Base-by-base conservation (phyloP, 2,797 vertebrate species). In the Syngnathus rostellatus region DNA sequence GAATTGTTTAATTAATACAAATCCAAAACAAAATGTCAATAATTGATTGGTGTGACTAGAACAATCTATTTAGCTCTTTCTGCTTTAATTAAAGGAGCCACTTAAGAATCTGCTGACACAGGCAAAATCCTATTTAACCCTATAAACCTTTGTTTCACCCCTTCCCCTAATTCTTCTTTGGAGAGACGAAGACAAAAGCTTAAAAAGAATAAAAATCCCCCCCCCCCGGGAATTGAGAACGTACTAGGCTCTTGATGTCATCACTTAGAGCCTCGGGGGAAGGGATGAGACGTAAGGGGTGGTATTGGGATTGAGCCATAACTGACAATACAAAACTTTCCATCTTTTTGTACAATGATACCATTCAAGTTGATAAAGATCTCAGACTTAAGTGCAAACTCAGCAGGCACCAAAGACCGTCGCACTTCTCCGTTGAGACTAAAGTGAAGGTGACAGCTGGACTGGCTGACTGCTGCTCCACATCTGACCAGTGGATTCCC, bases 401-500 rank as follows among this genome's bases (percentile, higher is more conserved):
- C 78, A 76, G 79, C 71, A 65, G 70, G 76, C 46, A 60, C 60
- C 59, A 23, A 76, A 14, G 39, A 68, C 69, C 45, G 63, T 62
- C 57, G 65, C 65, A 37, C 67, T 77, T 63, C 68, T 75, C 68
- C 60, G 11, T 43, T 62, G 54, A 80, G 74, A 83, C 72, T 59
- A 67, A 79, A 84, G 73, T 64, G 67, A 80, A 73, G 77, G 65
- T 77, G 83, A 85, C 87, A 87, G 77, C 66, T 76, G 67, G 75
- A 77, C 78, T 70, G 72, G 71, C 67, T 77, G 61, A 61, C 72
- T 76, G 65, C 74, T 83, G 11, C 58, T 79, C 79, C 83, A 85
- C 76, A 84, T 85, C 65, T 66, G 68, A 79, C 73, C 77, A 72
- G 75, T 54, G 71, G 66, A 76, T 64, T 77, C 78, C 67, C 76